phyloP scores from a whole-genome alignment of 1,140 invertebrate species.

The Lethrus apterus region DNA sequence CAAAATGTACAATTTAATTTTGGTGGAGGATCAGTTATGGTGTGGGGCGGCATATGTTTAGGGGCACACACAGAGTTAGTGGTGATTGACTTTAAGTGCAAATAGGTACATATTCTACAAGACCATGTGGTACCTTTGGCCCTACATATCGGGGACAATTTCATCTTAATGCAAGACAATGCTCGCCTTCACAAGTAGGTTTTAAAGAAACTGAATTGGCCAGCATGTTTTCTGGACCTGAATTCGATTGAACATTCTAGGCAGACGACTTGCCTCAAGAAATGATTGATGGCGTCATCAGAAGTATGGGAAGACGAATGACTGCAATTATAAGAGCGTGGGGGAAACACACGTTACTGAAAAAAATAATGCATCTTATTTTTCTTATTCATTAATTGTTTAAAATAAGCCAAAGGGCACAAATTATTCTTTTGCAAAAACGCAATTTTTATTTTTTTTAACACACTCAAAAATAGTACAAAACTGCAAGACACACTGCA shows the following conservation, averaged over 20 bases:
- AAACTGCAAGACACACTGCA: too few species aligned
- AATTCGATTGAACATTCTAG: conserved; percentile 17
- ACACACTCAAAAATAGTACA: too few species aligned
- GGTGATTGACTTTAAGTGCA: too few species aligned
- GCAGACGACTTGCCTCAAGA: conserved; percentile 4
- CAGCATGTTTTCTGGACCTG: conserved; percentile 7
- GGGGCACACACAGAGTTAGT: too few species aligned
- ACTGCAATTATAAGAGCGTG: not conserved
- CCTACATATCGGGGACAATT: not conserved
- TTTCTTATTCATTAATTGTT: too few species aligned
- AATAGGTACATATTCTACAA: not conserved
- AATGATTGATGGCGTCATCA: not conserved
- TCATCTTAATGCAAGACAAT: conserved; percentile 1
- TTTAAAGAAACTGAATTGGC: conserved; percentile 6
- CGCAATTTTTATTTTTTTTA: too few species aligned
- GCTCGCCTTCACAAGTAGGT: not conserved
- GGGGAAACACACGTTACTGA: not conserved
- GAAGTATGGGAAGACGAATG: not conserved
- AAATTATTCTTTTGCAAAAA: too few species aligned
- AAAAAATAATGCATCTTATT: too few species aligned
- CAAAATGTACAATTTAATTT: too few species aligned
- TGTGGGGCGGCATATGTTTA: too few species aligned
- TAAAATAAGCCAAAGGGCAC: too few species aligned
- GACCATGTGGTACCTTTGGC: not conserved
- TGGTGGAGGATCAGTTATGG: too few species aligned